A percentile compares a stretch with the other conserved stretches of the same genome.
These are phyloP conservation scores for Microctonus hyperodae DNA, from an alignment of 2,888 invertebrate genomes.

Conservation along the genomic window DNA sequence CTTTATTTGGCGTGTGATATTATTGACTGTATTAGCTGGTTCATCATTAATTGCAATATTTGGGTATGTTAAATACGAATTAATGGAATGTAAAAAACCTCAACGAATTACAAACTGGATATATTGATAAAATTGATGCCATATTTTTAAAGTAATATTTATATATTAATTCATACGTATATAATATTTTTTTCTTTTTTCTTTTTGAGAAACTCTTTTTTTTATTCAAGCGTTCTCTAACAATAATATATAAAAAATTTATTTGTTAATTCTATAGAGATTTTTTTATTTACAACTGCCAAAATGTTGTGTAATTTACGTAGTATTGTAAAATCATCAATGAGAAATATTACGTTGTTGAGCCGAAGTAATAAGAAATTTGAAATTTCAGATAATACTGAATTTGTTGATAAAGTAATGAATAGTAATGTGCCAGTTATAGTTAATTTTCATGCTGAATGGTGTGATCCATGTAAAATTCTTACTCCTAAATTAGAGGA, in stretches of 20 bases:
- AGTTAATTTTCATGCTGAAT: conserved; percentile 89
- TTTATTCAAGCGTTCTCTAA: conserved; percentile 12
- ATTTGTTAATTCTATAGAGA: background rate
- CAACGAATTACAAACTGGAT: conserved; percentile 63
- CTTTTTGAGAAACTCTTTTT: conserved; percentile 16
- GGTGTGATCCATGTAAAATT: conserved; percentile 91
- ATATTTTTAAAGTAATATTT: conserved; percentile 15
- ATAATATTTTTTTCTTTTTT: background rate
- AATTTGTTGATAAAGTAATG: conserved; percentile 83
- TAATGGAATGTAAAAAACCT: conserved; percentile 64
- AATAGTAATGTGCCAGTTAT: conserved; percentile 86
- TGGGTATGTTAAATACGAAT: conserved; percentile 64
- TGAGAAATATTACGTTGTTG: conserved; percentile 50
- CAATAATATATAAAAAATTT: background rate
- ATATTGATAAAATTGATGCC: conserved; percentile 16
- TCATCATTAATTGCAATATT: conserved; percentile 64
- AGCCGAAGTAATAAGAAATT: conserved; percentile 53
- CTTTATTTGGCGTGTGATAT: conserved; percentile 65
- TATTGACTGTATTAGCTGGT: conserved; percentile 62
- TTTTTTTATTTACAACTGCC: conserved; percentile 37
- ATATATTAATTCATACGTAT: conserved; percentile 13
- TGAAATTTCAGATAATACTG: conserved; percentile 75
- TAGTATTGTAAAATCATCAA: conserved; percentile 41
- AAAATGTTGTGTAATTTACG: conserved; percentile 57
- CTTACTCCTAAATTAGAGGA: conserved; percentile 83